These are phyloP conservation scores for Agrotis segetum DNA, from an alignment of 2,888 invertebrate genomes.

Conservation along the genomic window DNA sequence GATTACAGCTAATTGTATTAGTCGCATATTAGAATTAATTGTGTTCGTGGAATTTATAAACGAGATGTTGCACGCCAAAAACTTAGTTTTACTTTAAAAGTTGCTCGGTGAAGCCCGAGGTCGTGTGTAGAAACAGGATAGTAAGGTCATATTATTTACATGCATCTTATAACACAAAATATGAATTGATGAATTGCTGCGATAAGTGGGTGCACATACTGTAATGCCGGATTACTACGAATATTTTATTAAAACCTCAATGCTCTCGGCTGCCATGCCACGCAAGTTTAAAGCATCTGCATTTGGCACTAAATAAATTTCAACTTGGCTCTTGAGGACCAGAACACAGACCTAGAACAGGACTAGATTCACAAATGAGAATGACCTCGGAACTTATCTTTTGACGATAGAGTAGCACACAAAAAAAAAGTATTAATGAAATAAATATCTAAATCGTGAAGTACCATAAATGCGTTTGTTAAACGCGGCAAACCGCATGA, in stretches of 20 bases:
- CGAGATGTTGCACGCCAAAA: neutral
- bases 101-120: no score
- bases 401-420: neutral
- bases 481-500: no score
- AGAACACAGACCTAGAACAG: no score
- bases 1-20: constrained; percentile 50
- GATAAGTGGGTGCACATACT: no score
- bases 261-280: no score
- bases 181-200: neutral
- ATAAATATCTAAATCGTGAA: neutral
- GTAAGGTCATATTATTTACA: neutral
- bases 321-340: no score
- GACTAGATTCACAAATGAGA: neutral
- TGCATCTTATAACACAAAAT: neutral
- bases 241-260: neutral
- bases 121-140: neutral
- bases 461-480: no score
- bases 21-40: constrained; percentile 34
- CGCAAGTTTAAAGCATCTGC: no score
- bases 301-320: no score
- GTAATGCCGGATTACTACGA: neutral
- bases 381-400: neutral
- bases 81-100: neutral
- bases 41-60: constrained; percentile 31
- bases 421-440: neutral